Percentiles rank a stretch among this genome's conserved stretches.
phyloP scores from a whole-genome alignment of 2,113 vertebrate species.

The Mastomys natalensis region DNA sequence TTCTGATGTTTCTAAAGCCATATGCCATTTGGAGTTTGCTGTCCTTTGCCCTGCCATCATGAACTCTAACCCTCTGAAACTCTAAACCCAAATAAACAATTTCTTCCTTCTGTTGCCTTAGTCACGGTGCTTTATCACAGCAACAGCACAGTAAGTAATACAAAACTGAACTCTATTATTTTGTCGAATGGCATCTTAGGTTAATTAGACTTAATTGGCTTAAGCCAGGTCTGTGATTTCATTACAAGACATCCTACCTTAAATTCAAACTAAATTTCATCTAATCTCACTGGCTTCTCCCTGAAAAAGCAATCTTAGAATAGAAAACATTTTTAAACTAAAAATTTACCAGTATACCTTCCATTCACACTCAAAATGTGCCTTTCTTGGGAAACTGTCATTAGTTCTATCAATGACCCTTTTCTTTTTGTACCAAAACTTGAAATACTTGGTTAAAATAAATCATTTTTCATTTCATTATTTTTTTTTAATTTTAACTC shows the following conservation, averaged over 20 bases:
- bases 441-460: not conserved
- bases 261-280: slow-evolving; percentile 14
- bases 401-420: not conserved
- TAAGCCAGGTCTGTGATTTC: not conserved
- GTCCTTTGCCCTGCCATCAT: not conserved
- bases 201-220: not conserved
- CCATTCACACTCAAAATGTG: not conserved
- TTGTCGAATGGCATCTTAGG: not conserved
- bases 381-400: not conserved
- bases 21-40: not conserved
- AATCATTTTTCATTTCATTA: not conserved
- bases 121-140: not conserved
- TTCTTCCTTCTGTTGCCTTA: not conserved
- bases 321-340: not conserved
- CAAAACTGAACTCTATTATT: not conserved
- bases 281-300: not conserved
- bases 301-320: not conserved
- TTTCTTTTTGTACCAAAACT: not conserved
- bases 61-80: not conserved
- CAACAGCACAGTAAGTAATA: not conserved
- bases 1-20: not conserved
- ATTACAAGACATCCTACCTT: not conserved
- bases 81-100: not conserved
- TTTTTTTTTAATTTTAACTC: not conserved
- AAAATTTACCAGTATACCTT: not conserved